phyloP scores from a whole-genome alignment of 1,140 invertebrate species.

The Anastrepha obliqua region DNA sequence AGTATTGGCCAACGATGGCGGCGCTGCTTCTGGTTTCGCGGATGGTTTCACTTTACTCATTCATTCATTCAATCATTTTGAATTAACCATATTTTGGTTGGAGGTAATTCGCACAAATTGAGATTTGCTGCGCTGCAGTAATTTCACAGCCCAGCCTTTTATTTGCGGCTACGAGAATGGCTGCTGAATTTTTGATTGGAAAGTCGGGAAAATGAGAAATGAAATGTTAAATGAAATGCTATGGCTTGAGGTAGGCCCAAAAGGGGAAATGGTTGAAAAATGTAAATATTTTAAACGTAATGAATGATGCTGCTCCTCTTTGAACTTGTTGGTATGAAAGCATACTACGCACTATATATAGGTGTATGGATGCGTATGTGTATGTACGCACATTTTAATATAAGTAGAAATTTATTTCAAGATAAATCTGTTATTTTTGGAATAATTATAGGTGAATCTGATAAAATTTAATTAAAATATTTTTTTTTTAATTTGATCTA shows the following conservation, averaged over 20 bases:
- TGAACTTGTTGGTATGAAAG: background rate
- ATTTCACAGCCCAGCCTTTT: slow-evolving; percentile 30
- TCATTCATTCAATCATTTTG: slow-evolving; percentile 53
- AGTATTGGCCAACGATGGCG: background rate
- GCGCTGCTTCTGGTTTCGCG: slow-evolving; percentile 16
- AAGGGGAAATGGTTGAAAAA: background rate
- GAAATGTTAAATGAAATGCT: slow-evolving; percentile 39
- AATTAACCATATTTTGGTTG: slow-evolving; percentile 56
- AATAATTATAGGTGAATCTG: no score
- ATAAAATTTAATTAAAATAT: no score
- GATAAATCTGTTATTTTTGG: background rate
- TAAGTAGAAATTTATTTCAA: background rate
- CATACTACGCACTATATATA: background rate
- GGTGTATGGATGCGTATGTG: background rate
- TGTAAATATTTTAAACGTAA: slow-evolving; percentile 24
- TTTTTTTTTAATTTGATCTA: background rate
- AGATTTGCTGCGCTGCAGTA: slow-evolving; percentile 56
- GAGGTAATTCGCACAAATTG: slow-evolving; percentile 55
- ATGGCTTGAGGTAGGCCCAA: background rate
- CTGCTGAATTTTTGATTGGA: slow-evolving; percentile 56
- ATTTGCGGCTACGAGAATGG: slow-evolving; percentile 16
- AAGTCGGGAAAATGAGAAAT: background rate
- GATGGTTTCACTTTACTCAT: slow-evolving; percentile 46
- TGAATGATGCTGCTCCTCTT: background rate
- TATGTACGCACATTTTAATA: background rate